These are phyloP conservation scores for Gasterosteus nipponicus DNA, from an alignment of 2,113 vertebrate genomes.

Conservation along the genomic window DNA sequence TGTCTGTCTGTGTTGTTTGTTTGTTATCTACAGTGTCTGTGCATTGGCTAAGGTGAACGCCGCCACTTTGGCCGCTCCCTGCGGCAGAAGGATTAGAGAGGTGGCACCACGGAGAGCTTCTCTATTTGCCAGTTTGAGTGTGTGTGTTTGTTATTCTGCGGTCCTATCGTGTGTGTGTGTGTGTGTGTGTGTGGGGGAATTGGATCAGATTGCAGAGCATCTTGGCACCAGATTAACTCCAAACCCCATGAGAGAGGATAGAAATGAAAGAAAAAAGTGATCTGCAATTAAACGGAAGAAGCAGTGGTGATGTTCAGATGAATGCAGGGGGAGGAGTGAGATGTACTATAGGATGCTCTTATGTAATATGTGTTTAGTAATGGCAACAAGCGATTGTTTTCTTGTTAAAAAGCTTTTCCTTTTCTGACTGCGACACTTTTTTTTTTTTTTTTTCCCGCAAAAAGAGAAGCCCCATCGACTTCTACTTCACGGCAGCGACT, in stretches of 20 bases:
- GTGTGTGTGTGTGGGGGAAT: constrained; percentile 53
- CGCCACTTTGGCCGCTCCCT: constrained; percentile 52
- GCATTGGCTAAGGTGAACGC: constrained; percentile 44
- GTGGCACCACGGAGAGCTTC: constrained; percentile 64
- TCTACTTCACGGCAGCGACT: neutral
- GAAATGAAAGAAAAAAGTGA: constrained; percentile 35
- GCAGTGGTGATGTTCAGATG: constrained; percentile 21
- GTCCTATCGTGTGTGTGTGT: constrained; percentile 24
- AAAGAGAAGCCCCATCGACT: neutral
- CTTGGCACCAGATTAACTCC: constrained; percentile 65
- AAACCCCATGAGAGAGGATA: constrained; percentile 45
- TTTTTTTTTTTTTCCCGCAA: neutral
- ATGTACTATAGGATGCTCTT: constrained; percentile 18
- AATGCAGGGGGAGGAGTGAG: neutral
- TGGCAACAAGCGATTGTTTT: constrained; percentile 1
- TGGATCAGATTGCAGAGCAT: constrained; percentile 74
- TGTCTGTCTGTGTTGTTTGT: neutral
- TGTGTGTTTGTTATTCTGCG: constrained; percentile 39
- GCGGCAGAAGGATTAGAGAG: constrained; percentile 68
- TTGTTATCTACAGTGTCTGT: constrained; percentile 6
- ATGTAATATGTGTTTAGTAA: constrained; percentile 34
- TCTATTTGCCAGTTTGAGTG: constrained; percentile 47
- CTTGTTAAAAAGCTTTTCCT: constrained; percentile 27
- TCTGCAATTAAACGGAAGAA: constrained; percentile 13
- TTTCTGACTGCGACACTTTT: constrained; percentile 14